Conservation (phyloP, 2,888 invertebrate species). For the Lepidocyrtoides sp. region DNA sequence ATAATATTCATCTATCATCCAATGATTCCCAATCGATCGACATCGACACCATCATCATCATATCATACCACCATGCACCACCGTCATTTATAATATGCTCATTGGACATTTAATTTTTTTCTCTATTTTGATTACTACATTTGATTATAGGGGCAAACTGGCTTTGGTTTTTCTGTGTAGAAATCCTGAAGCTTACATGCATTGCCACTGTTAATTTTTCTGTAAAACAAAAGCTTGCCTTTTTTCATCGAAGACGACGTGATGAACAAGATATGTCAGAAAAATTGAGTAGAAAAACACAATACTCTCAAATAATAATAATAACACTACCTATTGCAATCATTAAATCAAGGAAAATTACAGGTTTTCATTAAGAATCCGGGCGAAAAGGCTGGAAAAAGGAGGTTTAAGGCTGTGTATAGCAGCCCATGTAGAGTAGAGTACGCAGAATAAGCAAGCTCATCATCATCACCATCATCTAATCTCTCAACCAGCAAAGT, state of each 20-base stretch:
- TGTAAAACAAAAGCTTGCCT: neutral
- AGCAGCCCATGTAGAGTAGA: slow-evolving; percentile 59
- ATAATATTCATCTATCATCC: too few relatives aligned
- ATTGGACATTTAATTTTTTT: neutral
- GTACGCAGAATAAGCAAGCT: slow-evolving; percentile 27
- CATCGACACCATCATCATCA: slow-evolving; percentile 39
- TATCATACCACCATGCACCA: slow-evolving; percentile 9
- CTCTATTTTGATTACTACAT: neutral
- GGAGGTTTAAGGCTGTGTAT: slow-evolving; percentile 79
- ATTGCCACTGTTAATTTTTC: neutral
- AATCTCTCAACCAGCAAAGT: neutral
- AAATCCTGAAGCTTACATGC: neutral
- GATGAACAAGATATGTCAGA: slow-evolving; percentile 75
- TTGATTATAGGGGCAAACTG: slow-evolving; percentile 60
- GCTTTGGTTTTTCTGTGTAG: neutral
- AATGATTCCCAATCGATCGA: too few relatives aligned
- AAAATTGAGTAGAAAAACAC: slow-evolving; percentile 14
- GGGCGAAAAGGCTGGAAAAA: slow-evolving; percentile 83
- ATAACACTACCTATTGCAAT: slow-evolving; percentile 56
- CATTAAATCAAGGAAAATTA: slow-evolving; percentile 83
- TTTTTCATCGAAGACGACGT: slow-evolving; percentile 12
- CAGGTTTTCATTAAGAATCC: slow-evolving; percentile 82
- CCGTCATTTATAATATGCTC: neutral
- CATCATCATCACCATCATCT: slow-evolving; percentile 6
- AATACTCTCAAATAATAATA: slow-evolving; percentile 43